These are phyloP conservation scores for Neopelma chrysocephalum DNA, from an alignment of 2,797 vertebrate genomes.

Conservation along the genomic window DNA sequence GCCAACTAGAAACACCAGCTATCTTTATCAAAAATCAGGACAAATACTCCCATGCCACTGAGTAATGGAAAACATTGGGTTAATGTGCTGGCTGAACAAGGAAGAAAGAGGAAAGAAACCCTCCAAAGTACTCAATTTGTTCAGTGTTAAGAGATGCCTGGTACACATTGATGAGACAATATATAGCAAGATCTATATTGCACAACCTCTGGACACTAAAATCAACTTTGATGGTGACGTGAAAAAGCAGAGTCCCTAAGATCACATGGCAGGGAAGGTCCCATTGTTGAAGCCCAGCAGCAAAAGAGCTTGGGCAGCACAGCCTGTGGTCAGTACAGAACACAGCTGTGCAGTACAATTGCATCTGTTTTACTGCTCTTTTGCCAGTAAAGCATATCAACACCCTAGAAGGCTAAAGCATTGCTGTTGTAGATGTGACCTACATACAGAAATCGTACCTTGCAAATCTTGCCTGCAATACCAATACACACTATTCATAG, in stretches of 20 bases:
- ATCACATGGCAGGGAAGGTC: background rate
- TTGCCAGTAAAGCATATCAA: background rate
- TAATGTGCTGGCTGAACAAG: background rate
- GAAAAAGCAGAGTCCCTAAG: background rate
- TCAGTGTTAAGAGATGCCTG: background rate
- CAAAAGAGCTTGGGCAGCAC: background rate
- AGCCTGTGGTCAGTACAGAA: background rate
- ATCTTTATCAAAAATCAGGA: background rate
- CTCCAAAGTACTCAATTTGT: background rate
- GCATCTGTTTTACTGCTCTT: background rate
- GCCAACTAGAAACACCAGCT: background rate
- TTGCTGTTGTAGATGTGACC: background rate
- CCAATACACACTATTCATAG: background rate
- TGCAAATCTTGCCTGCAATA: background rate
- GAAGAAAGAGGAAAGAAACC: background rate
- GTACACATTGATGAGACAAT: background rate
- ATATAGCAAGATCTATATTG: background rate
- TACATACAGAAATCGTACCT: background rate
- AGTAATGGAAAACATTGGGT: background rate
- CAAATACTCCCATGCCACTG: background rate
- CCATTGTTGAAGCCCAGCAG: background rate
- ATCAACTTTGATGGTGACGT: fast-evolving
- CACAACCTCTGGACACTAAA: background rate
- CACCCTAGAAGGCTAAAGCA: background rate
- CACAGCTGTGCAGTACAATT: background rate